Base-by-base conservation (phyloP, 2,797 vertebrate genomes). In the Sebastes hubbsi region DNA sequence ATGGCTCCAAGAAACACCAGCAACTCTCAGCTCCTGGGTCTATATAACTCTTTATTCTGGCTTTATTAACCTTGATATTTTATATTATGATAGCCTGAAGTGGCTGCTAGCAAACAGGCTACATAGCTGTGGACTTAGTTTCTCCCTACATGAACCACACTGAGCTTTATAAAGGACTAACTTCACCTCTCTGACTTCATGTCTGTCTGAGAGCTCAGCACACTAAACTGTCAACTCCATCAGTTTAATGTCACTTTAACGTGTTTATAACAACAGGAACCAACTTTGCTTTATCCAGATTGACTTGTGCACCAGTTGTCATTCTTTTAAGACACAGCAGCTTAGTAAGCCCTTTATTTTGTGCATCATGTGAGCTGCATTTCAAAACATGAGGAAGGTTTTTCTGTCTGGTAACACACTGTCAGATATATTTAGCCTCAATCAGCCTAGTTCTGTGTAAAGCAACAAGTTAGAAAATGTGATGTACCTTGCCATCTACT, bases 391-490 rank as follows among this genome's bases (percentile, higher is more conserved):
- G 1, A 30, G 3, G 13, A 32, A 3, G 18, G 27, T 59, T 67
- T 10, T 78, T 80, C 55, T 72, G 74, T 63, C n/a, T 32, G 10
- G 66, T 67, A 69, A 67, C 71, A 52, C 66, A 67, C 22, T 16
- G n/a, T 25, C 14, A 16, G 78, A 25, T 92, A 92, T 87, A 86
- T 88, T 88, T 88, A 90, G 87, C 64, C 75, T 63, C 69, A 85
- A 90, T 83, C 90, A 91, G 82, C 90, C 89, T 42, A 87, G 79
- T 88, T 91, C 75, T 84, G 54, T 80, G 79, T 68, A 56, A 75
- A 90, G 88, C 87, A 91, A 88, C 86, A 92, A 88, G 86, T 84
- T 71, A 52, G 54, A 38, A 72, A 29, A 72, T 79, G 18, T 83
- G 72, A 85, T 84, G 70, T 75, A 84, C 0, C 12, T 36, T 36